Evolutionary conservation across 2,888 invertebrate species (phyloP), one percentile per base, ranked within the genome.

Genomic region (Phengaris alcon): DNA sequence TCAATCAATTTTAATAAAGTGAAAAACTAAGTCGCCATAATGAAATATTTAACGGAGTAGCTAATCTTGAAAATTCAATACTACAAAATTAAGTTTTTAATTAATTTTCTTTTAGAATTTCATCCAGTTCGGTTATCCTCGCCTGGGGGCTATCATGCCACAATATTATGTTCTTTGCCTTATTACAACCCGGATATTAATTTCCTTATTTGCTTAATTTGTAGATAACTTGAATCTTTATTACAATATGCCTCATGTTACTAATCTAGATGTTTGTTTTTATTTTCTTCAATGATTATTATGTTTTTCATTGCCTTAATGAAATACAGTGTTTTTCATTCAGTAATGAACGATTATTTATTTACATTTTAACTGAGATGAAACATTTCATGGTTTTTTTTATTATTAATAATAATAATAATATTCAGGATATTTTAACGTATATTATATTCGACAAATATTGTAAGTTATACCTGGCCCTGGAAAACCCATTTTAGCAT

Each of bases 81-180:
- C 87, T 83, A 82, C 83, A 81, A 85, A 85, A 88, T 87, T 86
- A 86, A 90, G 85, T 87, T 90, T 88, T 88, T 89, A 90, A 90
- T 91, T 90, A 90, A 89, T 87, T 89, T 88, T 87, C 86, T 86
- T 87, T 86, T 79, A 83, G 84, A 84, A 84, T 86, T 85, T 83
- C 80, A 81, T 79, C 81, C 85, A 83, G 83, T 83, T 87, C 84
- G 86, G 84, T 86, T 86, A 84, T 81, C 81, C 81, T 80, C 76
- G 84, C 88, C 85, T 75, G 80, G 77, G 86, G 86, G 88, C 85
- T 59, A 78, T 79, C 79, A 79, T 79, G 77, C 77, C 80, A 82
- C 81, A 84, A 85, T 87, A 86, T 87, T 83, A 82, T 82, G 82
- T 81, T 82, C 79, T 74, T 77, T 75, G 76, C 78, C 79, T 80